Percentiles rank a stretch among this genome's conserved stretches.
Evolutionary conservation across 2,888 invertebrate genomes (phyloP).

Genomic region (Caenorhabditis sp.): DNA sequence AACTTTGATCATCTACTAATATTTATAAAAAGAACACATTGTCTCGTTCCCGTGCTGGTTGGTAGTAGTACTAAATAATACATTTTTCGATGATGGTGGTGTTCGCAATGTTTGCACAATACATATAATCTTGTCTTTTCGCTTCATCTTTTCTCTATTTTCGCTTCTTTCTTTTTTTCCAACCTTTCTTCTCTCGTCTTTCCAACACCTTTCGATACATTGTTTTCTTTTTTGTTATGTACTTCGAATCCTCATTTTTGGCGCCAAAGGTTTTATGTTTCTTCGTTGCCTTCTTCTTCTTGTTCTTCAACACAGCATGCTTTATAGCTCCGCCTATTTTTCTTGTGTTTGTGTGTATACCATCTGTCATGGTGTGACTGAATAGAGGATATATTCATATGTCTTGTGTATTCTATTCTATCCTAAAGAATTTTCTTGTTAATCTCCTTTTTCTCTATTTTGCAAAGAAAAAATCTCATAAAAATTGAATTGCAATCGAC

Average conservation of each 20-base stretch:
- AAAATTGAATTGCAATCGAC: background rate
- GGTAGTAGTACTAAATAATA: conserved; percentile 14
- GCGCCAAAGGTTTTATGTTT: no score
- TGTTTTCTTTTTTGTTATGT: no score
- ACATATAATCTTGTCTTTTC: background rate
- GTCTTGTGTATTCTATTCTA: no score
- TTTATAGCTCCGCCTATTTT: background rate
- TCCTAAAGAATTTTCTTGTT: no score
- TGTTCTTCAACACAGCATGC: background rate
- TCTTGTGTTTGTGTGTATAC: background rate
- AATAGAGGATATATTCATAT: background rate
- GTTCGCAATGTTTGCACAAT: no score
- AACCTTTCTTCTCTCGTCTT: background rate
- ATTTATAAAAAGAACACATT: background rate
- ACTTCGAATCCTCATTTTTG: no score
- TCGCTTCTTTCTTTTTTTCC: no score
- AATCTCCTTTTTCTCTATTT: no score
- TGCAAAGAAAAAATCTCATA: no score
- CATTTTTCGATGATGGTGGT: background rate
- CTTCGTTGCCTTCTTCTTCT: background rate
- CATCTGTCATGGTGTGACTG: background rate
- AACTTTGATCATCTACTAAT: background rate
- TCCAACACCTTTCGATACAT: no score
- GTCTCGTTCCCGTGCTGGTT: background rate
- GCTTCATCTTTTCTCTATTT: background rate